Evolutionary conservation across 2,113 vertebrate genomes (phyloP).

Genomic region (Forbesichthys papilliferus): DNA sequence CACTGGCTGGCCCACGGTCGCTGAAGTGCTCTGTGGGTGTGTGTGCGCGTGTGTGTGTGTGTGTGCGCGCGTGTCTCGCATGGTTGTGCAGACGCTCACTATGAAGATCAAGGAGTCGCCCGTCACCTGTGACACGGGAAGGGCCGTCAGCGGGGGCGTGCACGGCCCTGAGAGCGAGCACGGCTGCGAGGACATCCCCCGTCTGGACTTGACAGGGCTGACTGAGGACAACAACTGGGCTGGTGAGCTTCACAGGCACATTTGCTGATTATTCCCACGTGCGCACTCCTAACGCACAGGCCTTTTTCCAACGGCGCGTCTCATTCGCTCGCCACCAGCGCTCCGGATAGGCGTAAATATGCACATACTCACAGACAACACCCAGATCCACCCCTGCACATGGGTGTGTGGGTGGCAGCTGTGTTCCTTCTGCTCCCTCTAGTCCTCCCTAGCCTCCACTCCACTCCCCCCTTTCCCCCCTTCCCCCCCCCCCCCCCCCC

Average conservation of each 20-base stretch:
- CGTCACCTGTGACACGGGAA: constrained; percentile 77
- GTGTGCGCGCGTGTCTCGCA: constrained; percentile 40
- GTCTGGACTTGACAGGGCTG: constrained; percentile 85
- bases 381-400: constrained; percentile 33
- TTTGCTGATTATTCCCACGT: not conserved
- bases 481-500: not conserved
- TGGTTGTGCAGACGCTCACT: constrained; percentile 80
- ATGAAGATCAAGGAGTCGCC: constrained; percentile 97
- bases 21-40: constrained; percentile 40
- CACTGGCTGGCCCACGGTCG: constrained; percentile 42
- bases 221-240: constrained; percentile 88
- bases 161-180: constrained; percentile 66
- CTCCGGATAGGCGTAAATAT: not conserved
- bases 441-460: constrained; percentile 22
- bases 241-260: constrained; percentile 77
- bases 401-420: constrained; percentile 61
- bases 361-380: not conserved
- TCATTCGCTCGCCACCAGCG: not conserved
- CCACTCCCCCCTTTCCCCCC: constrained; percentile 6
- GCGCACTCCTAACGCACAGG: constrained; percentile 10
- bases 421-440: constrained; percentile 54
- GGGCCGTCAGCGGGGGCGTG: constrained; percentile 67
- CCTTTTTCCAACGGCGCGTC: not conserved
- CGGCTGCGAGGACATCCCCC: constrained; percentile 83
- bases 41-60: not conserved